phyloP scores from a whole-genome alignment of 30 jellyfish, hydroid and myxozoan genomes.

The Aurelia aurita complex sp. Pacific region DNA sequence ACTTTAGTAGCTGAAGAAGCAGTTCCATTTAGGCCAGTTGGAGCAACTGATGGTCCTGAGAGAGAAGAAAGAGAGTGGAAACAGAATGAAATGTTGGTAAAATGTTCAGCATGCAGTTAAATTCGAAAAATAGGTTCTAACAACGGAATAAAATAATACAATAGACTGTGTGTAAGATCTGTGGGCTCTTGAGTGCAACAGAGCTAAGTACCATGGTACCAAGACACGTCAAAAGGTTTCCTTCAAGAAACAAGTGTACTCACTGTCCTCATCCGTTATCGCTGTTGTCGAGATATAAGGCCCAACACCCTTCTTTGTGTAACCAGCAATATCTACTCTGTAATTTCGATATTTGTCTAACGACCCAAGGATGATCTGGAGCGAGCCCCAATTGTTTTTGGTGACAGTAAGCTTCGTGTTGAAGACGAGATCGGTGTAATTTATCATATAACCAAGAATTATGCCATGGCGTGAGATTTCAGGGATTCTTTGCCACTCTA shows the following conservation, averaged over 20 bases:
- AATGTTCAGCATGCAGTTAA: too few relatives aligned
- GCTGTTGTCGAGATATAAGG: conserved; percentile 10
- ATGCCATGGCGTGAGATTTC: conserved; percentile 37
- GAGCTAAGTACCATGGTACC: too few relatives aligned
- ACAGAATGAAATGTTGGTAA: not conserved
- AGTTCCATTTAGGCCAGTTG: conserved; percentile 8
- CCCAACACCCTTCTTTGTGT: conserved; percentile 31
- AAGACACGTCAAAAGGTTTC: not conserved
- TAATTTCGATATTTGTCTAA: conserved; percentile 11
- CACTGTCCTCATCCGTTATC: conserved; percentile 26
- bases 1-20: conserved; percentile 8
- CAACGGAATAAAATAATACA: too few relatives aligned
- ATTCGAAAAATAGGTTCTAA: too few relatives aligned
- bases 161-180: too few relatives aligned
- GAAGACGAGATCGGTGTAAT: conserved; percentile 19
- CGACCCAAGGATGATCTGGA: conserved; percentile 6
- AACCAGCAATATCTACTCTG: conserved; percentile 36
- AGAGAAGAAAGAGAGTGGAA: not conserved
- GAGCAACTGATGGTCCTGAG: conserved; percentile 13
- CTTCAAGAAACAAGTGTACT: not conserved
- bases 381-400: conserved; percentile 32
- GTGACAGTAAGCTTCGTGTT: not conserved
- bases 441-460: conserved; percentile 19
- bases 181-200: too few relatives aligned
- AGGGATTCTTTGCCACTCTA: conserved; percentile 31